These are phyloP conservation scores for Ellobius talpinus DNA, from an alignment of 2,113 vertebrate species.

Conservation along the genomic window DNA sequence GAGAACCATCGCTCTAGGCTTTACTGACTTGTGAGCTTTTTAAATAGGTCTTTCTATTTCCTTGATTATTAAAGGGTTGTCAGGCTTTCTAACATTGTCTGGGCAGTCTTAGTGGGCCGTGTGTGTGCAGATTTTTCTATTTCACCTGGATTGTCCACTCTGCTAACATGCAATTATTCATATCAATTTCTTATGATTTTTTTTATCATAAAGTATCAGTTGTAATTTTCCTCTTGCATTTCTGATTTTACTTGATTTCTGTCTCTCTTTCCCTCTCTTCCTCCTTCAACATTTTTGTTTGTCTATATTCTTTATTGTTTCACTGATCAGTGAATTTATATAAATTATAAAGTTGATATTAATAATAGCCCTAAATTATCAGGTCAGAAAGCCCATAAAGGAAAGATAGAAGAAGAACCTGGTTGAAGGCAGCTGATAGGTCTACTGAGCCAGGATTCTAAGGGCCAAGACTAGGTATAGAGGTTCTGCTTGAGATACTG, in stretches of 20 bases:
- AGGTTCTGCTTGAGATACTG: background rate
- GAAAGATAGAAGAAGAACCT: background rate
- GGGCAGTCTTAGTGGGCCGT: background rate
- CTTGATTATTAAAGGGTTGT: background rate
- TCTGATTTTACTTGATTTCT: background rate
- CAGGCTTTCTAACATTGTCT: background rate
- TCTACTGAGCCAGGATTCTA: background rate
- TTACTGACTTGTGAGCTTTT: background rate
- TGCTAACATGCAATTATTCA: background rate
- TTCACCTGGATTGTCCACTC: background rate
- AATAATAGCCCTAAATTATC: background rate
- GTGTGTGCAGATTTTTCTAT: background rate
- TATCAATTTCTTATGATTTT: background rate
- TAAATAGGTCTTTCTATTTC: background rate
- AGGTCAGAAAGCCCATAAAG: background rate
- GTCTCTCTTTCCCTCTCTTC: background rate
- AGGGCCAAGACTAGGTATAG: background rate
- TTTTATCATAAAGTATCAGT: background rate
- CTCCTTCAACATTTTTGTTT: background rate
- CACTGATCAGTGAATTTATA: background rate
- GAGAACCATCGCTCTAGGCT: background rate
- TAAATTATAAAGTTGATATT: constrained; percentile 12
- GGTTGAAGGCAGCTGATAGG: background rate
- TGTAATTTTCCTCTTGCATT: background rate
- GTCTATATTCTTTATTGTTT: background rate